A percentile compares a stretch with the other conserved stretches of the same genome.
Conservation (phyloP, 2,113 vertebrate species). For the Monarcha castaneiventris region DNA sequence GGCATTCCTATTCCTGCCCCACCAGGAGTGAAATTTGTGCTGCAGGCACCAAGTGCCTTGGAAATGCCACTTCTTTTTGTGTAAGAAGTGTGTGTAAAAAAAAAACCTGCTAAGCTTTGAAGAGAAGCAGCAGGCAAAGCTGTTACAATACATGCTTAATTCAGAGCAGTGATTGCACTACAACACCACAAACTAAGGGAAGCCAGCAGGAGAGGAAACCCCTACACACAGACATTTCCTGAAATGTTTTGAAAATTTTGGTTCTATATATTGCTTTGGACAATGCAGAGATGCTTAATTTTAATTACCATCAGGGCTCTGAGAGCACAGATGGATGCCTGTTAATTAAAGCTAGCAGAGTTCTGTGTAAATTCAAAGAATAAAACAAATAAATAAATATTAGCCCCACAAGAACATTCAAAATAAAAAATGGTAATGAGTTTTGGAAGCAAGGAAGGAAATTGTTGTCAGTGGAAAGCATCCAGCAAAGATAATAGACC, state of each 20-base stretch:
- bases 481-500: background rate
- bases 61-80: background rate
- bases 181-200: background rate
- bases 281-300: background rate
- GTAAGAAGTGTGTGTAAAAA: background rate
- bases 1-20: background rate
- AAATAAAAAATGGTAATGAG: constrained; percentile 26
- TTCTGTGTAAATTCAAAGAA: background rate
- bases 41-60: background rate
- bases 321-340: constrained; percentile 1
- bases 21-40: background rate
- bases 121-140: constrained; percentile 11
- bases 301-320: constrained; percentile 8
- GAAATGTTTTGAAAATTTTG: background rate
- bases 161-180: background rate
- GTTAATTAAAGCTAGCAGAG: constrained; percentile 8
- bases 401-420: background rate
- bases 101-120: background rate
- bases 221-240: background rate
- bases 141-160: background rate
- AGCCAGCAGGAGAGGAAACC: background rate
- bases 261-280: background rate
- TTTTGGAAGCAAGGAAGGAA: background rate
- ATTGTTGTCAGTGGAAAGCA: constrained; percentile 14
- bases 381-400: constrained; percentile 29